phyloP scores from a whole-genome alignment of 2,113 vertebrate genomes.

The Solea solea region DNA sequence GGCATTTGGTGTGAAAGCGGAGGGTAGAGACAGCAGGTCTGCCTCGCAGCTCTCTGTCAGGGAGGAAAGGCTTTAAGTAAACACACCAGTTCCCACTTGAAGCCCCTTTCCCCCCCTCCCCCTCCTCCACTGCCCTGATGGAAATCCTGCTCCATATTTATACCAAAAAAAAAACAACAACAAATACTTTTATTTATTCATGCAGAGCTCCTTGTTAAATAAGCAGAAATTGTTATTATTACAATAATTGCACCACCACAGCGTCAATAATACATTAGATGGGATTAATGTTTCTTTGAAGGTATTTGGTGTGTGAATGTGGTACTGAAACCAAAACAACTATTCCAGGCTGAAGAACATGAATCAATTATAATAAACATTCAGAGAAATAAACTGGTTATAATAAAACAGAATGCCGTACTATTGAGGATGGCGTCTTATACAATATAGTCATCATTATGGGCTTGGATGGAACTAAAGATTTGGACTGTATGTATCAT shows the following conservation, averaged over 20 bases:
- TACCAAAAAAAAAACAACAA: background rate
- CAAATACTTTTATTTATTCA: background rate
- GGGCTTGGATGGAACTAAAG: too few relatives aligned
- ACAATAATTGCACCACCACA: background rate
- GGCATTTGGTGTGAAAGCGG: slow-evolving; percentile 44
- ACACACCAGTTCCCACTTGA: slow-evolving; percentile 45
- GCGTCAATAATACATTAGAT: background rate
- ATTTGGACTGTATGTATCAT: too few relatives aligned
- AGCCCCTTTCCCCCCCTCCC: slow-evolving; percentile 17
- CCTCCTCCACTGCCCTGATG: background rate
- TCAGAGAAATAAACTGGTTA: too few relatives aligned
- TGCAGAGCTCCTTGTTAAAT: background rate
- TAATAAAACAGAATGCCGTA: too few relatives aligned
- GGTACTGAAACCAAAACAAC: too few relatives aligned
- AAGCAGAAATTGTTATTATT: background rate
- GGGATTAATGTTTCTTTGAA: too few relatives aligned
- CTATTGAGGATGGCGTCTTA: too few relatives aligned
- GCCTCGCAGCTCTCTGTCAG: slow-evolving; percentile 60
- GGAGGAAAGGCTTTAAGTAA: slow-evolving; percentile 49
- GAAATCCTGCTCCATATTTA: background rate
- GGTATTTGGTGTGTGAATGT: too few relatives aligned
- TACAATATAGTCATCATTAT: too few relatives aligned
- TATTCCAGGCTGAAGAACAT: too few relatives aligned
- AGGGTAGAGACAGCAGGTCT: slow-evolving; percentile 63
- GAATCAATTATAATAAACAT: too few relatives aligned